phyloP scores from a whole-genome alignment of 2,113 vertebrate species.

The Ovibos moschatus region DNA sequence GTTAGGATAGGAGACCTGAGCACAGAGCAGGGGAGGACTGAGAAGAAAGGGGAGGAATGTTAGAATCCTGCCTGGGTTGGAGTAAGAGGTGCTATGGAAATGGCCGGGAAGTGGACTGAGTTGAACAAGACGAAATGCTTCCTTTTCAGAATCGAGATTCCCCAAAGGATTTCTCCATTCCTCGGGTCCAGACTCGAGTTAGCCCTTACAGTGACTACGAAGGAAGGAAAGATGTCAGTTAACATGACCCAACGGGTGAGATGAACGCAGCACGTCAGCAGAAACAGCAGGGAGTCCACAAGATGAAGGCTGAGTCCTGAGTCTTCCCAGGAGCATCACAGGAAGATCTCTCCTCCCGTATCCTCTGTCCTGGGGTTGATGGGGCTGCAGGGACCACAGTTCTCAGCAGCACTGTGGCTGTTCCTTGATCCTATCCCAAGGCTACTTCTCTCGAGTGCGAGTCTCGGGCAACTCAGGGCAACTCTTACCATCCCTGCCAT shows the following conservation, averaged over 20 bases:
- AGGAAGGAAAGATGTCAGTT: constrained; percentile 58
- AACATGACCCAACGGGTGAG: background rate
- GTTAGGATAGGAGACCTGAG: background rate
- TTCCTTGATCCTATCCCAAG: background rate
- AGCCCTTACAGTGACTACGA: constrained; percentile 65
- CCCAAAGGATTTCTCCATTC: constrained; percentile 64
- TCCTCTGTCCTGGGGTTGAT: background rate
- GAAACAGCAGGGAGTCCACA: background rate
- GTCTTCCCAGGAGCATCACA: background rate
- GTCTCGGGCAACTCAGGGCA: background rate
- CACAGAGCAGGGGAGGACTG: background rate
- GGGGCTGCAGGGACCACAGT: background rate
- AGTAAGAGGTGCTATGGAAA: background rate
- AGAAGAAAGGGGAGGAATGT: background rate
- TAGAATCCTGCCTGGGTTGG: background rate
- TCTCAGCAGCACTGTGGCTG: background rate
- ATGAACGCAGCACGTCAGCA: background rate
- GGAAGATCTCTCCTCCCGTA: background rate
- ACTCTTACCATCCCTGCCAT: background rate
- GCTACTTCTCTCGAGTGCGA: background rate
- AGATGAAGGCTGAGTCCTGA: background rate
- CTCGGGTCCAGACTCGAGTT: constrained; percentile 27
- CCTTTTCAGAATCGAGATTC: constrained; percentile 32
- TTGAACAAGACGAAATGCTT: background rate
- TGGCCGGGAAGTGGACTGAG: background rate